Evolutionary conservation across 1,140 invertebrate genomes (phyloP).

Genomic region (Nymphalis io): DNA sequence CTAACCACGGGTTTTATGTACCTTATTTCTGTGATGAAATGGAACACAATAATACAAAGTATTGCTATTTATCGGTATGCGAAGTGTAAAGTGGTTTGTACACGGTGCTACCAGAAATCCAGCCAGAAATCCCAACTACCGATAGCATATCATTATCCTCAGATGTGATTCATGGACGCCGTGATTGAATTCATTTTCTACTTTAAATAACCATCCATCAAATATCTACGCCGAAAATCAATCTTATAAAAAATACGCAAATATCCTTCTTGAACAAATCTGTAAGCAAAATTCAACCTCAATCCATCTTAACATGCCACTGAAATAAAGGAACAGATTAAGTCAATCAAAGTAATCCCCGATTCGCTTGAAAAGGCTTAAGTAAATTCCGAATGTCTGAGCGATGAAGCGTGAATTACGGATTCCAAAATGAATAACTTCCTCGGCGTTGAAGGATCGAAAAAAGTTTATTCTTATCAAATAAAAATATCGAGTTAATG

Average conservation of each 20-base stretch:
- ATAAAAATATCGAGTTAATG: neutral
- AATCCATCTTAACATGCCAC: conserved; percentile 11
- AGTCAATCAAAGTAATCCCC: conserved; percentile 29
- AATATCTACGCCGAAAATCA: neutral
- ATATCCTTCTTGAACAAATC: neutral
- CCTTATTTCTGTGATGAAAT: no score
- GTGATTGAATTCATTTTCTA: no score
- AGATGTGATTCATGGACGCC: no score
- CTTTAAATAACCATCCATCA: neutral
- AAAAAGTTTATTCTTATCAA: conserved; percentile 17
- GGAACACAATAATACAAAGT: no score
- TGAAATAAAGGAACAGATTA: conserved; percentile 21
- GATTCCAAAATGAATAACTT: conserved; percentile 18
- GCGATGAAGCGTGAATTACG: conserved; percentile 28
- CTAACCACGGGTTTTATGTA: no score
- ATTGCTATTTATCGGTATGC: no score
- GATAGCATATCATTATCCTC: no score
- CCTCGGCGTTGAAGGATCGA: conserved; percentile 8
- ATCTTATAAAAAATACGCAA: conserved; percentile 4
- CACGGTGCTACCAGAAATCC: no score
- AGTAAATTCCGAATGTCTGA: conserved; percentile 8
- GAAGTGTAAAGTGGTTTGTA: no score
- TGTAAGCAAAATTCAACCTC: neutral
- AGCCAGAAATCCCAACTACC: no score
- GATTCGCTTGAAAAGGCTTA: conserved; percentile 21